Conservation (phyloP, 2,888 invertebrate genomes). For the Aphidius colemani region DNA sequence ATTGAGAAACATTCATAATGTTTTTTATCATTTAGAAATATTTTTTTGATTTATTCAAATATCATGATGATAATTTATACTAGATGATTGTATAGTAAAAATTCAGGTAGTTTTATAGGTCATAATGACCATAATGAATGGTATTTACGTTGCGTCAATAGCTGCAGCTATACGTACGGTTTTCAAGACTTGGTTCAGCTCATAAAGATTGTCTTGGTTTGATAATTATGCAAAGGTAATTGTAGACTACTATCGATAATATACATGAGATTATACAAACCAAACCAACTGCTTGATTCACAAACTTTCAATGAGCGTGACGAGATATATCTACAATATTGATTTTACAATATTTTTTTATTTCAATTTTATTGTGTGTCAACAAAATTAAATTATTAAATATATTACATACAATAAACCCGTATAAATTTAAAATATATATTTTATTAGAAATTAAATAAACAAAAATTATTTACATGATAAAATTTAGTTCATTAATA, state of each 20-base stretch:
- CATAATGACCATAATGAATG: constrained; percentile 16
- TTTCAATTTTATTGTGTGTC: too few species aligned
- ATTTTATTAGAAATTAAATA: too few species aligned
- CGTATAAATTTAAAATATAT: too few species aligned
- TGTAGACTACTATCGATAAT: constrained; percentile 41
- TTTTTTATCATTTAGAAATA: constrained; percentile 6
- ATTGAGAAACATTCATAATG: not conserved
- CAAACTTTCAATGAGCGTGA: constrained; percentile 37
- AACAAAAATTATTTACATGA: too few species aligned
- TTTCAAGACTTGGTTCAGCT: constrained; percentile 41
- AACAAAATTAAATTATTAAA: too few species aligned
- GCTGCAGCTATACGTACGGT: constrained; percentile 38
- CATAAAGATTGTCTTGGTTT: constrained; percentile 47
- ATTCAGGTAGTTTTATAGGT: constrained; percentile 1
- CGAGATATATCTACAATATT: constrained; percentile 21
- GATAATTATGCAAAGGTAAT: constrained; percentile 49
- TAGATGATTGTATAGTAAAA: constrained; percentile 1
- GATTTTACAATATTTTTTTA: too few species aligned
- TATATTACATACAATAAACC: too few species aligned
- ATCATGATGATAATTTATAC: constrained; percentile 15
- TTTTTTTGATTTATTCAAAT: constrained; percentile 1
- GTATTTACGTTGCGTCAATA: constrained; percentile 13
- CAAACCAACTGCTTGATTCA: constrained; percentile 24
- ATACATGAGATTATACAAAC: constrained; percentile 26
- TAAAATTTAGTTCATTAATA: too few species aligned